Conservation (phyloP, 2,113 vertebrate genomes). For the Myrmophylax atrothorax region DNA sequence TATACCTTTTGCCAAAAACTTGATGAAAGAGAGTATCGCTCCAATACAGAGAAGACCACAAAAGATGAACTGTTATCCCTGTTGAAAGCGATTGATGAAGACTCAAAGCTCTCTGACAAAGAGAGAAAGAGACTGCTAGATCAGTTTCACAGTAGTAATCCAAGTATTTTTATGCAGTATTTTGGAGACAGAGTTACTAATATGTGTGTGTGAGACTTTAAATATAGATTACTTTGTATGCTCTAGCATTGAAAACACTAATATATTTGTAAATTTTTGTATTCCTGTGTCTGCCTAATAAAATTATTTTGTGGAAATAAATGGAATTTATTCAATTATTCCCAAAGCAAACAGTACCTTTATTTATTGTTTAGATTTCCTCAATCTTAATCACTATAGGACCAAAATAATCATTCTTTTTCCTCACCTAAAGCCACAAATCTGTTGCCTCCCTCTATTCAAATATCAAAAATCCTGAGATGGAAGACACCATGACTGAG, state of each 20-base stretch:
- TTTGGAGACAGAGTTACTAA: conserved; percentile 86
- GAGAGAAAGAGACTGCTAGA: conserved; percentile 88
- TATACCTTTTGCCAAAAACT: conserved; percentile 85
- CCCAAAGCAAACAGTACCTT: not conserved
- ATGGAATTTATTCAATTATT: not conserved
- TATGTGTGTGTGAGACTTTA: conserved; percentile 68
- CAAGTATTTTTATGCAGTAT: conserved; percentile 91
- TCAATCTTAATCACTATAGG: not conserved
- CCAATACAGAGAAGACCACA: conserved; percentile 82
- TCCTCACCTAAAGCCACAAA: not conserved
- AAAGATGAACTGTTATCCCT: conserved; percentile 86
- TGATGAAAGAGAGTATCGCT: conserved; percentile 74
- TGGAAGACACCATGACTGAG: not conserved
- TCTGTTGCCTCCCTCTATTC: not conserved
- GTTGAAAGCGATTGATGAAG: conserved; percentile 87
- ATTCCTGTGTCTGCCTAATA: conserved; percentile 68
- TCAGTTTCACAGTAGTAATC: conserved; percentile 92
- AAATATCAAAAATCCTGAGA: not conserved
- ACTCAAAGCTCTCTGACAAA: conserved; percentile 85
- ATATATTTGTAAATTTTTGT: conserved; percentile 68
- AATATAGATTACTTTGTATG: not conserved
- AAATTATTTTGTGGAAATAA: conserved; percentile 61
- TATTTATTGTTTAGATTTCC: not conserved
- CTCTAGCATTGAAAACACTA: conserved; percentile 38
- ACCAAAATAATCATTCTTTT: not conserved